phyloP scores from a whole-genome alignment of 2,888 invertebrate genomes.

The Caenorhabditis sinica region DNA sequence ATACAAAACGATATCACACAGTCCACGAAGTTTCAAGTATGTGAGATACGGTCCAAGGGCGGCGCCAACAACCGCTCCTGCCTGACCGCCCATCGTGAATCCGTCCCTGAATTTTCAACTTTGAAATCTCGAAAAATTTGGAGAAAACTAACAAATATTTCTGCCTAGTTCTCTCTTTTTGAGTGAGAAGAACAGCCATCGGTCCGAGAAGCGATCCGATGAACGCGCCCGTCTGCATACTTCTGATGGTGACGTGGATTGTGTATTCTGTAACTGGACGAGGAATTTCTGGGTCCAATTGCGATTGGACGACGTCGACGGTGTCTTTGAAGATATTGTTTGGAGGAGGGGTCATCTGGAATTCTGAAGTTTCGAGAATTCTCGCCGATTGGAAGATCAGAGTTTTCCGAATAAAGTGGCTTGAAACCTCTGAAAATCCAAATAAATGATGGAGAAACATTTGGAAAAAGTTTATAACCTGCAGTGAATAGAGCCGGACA shows the following conservation, averaged over 20 bases:
- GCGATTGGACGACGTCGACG: neutral
- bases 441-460: no score
- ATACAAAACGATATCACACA: constrained; percentile 75
- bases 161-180: constrained; percentile 18
- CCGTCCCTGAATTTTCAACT: constrained; percentile 56
- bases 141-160: constrained; percentile 18
- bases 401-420: neutral
- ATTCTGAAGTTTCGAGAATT: neutral
- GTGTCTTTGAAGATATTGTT: constrained; percentile 19
- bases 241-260: constrained; percentile 78
- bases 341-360: constrained; percentile 2
- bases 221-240: constrained; percentile 76
- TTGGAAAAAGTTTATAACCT: neutral
- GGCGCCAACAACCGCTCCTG: constrained; percentile 72
- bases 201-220: constrained; percentile 75
- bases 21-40: constrained; percentile 70
- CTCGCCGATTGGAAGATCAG: no score
- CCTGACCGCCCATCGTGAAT: constrained; percentile 69
- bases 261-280: constrained; percentile 77
- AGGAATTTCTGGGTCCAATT: constrained; percentile 67
- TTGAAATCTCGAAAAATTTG: neutral
- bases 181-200: constrained; percentile 31
- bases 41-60: constrained; percentile 76
- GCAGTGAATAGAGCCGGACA: neutral
- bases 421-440: neutral